Percentiles rank a stretch among this genome's conserved stretches.
Evolutionary conservation across 2,113 vertebrate species (phyloP).

Genomic region (Mionectes macconnelli): DNA sequence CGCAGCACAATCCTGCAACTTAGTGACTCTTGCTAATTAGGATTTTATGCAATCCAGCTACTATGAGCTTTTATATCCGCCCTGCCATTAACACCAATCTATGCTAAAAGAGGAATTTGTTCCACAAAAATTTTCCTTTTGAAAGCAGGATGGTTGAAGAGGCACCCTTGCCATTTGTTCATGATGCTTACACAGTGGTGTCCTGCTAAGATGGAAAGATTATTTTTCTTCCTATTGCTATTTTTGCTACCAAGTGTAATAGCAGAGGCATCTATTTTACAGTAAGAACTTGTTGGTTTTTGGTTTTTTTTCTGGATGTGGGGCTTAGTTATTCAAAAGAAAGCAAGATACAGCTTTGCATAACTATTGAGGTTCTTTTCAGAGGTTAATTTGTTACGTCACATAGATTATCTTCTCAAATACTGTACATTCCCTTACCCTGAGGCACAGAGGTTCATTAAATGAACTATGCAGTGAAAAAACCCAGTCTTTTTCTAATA

Average conservation of each 20-base stretch:
- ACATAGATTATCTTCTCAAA: slow-evolving; percentile 68
- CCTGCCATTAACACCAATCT: background rate
- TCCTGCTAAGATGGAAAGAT: background rate
- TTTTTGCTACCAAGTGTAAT: background rate
- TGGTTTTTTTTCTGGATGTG: background rate
- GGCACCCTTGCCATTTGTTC: background rate
- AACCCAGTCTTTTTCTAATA: slow-evolving; percentile 34
- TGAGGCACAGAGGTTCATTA: slow-evolving; percentile 53
- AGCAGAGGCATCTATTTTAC: background rate
- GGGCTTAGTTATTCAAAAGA: slow-evolving; percentile 26
- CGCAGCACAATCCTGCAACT: background rate
- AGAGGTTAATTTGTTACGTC: slow-evolving; percentile 67
- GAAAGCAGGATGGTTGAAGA: background rate
- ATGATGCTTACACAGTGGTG: background rate
- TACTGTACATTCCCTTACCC: slow-evolving; percentile 62
- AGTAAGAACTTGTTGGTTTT: background rate
- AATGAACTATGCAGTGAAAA: slow-evolving; percentile 47
- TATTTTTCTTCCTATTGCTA: slow-evolving; percentile 1
- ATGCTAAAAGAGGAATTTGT: background rate
- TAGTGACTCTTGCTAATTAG: background rate
- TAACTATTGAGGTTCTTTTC: slow-evolving; percentile 45
- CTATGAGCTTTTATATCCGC: background rate
- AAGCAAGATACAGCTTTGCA: slow-evolving; percentile 45
- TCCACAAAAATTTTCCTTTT: background rate
- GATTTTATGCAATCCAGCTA: background rate